Conservation (phyloP, 2,888 invertebrate genomes). For the Lacanobia wlatinum region DNA sequence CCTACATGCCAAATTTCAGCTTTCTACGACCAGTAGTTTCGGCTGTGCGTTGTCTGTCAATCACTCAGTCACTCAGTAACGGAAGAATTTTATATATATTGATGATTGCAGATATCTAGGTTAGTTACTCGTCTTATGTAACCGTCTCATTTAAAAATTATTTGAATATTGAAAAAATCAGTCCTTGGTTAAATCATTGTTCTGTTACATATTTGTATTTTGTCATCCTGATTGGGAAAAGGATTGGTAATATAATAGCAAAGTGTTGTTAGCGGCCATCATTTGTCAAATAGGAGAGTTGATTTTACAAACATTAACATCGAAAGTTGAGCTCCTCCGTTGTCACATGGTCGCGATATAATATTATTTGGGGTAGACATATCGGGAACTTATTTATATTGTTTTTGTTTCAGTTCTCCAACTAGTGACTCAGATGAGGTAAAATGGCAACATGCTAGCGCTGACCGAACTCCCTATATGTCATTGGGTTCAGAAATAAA, state of each 20-base stretch:
- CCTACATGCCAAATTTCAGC: no score
- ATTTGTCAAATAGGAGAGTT: background rate
- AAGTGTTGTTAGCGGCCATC: background rate
- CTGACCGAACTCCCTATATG: conserved; percentile 70
- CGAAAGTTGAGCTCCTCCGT: background rate
- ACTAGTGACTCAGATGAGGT: conserved; percentile 58
- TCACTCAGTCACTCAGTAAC: no score
- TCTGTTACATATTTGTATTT: background rate
- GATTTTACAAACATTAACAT: background rate
- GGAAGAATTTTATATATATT: no score
- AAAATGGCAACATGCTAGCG: conserved; percentile 68
- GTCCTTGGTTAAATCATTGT: background rate
- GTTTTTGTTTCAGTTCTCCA: conserved; percentile 67
- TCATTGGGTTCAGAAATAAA: conserved; percentile 65
- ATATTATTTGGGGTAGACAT: background rate
- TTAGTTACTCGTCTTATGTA: background rate
- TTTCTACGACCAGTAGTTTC: no score
- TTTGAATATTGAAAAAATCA: no score
- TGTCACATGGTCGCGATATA: no score
- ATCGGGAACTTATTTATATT: background rate
- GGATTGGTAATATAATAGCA: background rate
- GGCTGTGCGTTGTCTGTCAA: no score
- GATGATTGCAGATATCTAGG: background rate
- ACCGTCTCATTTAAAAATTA: no score
- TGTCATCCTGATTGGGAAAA: background rate